Conservation (phyloP, 2,113 vertebrate genomes). For the Callopanchax toddi region DNA sequence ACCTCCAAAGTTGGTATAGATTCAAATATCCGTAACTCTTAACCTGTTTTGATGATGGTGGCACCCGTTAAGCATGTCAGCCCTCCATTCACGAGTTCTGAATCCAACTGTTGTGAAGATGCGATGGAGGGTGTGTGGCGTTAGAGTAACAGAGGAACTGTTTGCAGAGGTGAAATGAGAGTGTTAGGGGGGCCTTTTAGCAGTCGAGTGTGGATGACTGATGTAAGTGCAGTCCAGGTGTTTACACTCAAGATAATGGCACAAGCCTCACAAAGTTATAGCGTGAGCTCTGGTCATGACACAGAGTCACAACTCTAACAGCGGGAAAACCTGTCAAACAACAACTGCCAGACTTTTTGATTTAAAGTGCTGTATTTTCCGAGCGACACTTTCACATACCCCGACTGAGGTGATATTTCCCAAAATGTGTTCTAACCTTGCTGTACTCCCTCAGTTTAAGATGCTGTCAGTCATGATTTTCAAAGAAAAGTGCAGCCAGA, state of each 20-base stretch:
- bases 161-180: conserved; percentile 3
- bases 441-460: not conserved
- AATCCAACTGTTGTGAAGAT: not conserved
- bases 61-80: not conserved
- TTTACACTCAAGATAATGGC: conserved; percentile 28
- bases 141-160: conserved; percentile 9
- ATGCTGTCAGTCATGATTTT: conserved; percentile 14
- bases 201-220: conserved; percentile 18
- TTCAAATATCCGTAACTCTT: not conserved
- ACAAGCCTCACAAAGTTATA: conserved; percentile 16
- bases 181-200: not conserved
- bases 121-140: not conserved
- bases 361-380: not conserved
- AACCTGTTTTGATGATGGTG: conserved; percentile 12
- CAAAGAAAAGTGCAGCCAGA: not conserved
- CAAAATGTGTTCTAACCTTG: conserved; percentile 2
- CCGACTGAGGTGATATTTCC: conserved; percentile 19
- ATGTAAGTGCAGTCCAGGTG: conserved; percentile 23
- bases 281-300: conserved; percentile 16
- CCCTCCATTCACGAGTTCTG: not conserved
- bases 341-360: not conserved
- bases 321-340: conserved; percentile 12
- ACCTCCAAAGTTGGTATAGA: not conserved
- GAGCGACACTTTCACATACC: not conserved
- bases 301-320: conserved; percentile 18